Evolutionary conservation across 2,113 vertebrate genomes (phyloP).

Genomic region (Furnarius figulus): DNA sequence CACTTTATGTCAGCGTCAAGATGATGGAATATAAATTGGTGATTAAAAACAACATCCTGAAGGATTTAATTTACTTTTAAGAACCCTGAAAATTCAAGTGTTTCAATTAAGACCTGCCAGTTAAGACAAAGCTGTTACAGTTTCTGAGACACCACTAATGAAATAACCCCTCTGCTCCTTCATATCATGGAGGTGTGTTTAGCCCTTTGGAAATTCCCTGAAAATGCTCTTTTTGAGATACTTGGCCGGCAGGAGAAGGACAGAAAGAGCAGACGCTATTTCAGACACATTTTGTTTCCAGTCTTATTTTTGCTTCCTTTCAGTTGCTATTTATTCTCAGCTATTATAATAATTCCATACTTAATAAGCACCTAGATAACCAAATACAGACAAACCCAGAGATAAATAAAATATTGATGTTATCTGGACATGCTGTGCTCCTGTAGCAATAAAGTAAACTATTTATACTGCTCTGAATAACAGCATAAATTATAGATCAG

Average conservation of each 20-base stretch:
- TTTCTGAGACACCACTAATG: neutral
- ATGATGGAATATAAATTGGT: conserved; percentile 11
- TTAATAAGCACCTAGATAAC: conserved; percentile 26
- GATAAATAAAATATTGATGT: conserved; percentile 31
- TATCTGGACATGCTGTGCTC: conserved; percentile 27
- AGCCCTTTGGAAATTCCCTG: neutral
- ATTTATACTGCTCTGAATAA: conserved; percentile 21
- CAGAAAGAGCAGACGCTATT: neutral
- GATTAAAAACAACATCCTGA: neutral
- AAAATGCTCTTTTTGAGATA: neutral
- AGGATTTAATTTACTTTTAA: conserved; percentile 1
- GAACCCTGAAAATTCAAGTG: neutral
- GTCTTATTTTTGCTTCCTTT: neutral
- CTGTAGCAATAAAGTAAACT: neutral
- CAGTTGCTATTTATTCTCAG: neutral
- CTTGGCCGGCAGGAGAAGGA: neutral
- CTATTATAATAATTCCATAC: neutral
- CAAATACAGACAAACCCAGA: neutral
- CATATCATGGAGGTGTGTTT: neutral
- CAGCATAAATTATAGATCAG: neutral
- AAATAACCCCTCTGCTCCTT: neutral
- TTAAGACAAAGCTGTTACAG: neutral
- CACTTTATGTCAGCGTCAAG: neutral
- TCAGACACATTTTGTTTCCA: neutral
- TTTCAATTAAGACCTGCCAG: neutral